Base-by-base conservation (phyloP, 2,888 invertebrate genomes). In the Hermaeophaga mercurialis region DNA sequence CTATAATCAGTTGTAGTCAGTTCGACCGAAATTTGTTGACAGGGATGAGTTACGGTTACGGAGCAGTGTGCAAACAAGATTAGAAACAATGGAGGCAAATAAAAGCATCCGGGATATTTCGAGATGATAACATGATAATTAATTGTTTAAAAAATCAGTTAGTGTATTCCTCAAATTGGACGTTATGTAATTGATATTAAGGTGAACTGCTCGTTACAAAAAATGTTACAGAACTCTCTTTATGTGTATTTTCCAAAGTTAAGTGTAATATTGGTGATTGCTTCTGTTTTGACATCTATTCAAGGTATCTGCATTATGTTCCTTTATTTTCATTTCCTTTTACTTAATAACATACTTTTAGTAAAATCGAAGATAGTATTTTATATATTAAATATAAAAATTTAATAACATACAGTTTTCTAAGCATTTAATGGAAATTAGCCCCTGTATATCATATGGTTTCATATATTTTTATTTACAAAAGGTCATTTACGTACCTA, bases 201-300 rank as follows among this genome's bases (percentile, higher is more conserved):
- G 45, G 28, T 56, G 55, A 33, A 50, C 33, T 47, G 50, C 47
- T 54, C 52, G 6, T 44, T 56, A 58, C 56, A 60, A 31, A 72
- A 69, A 69, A 73, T 73, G 73, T 65, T 63, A 62, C 62, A 66
- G 65, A 70, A 65, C 65, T 61, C 28, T 41, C 63, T 57, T 62
- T 63, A 65, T 57, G 44, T 50, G 56, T 60, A 49, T 46, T 45
- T 53, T 47, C 45, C 59, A 65, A 70, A 63, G 64, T 70, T 65
- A 62, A 67, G 67, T 68, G 67, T 70, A 63, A 67, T 70, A 65
- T 66, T 70, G 64, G 64, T 73, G 64, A 64, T 73, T 61, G 64
- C 70, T 64, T 67, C 66, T 68, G 71, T 72, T 70, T 71, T 72
- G 72, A 70, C 71, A 68, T 63, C 63, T 61, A 69, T 70, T 69